These are phyloP conservation scores for Trematocara nigrifrons DNA, from an alignment of 2,113 vertebrate genomes.

Conservation along the genomic window DNA sequence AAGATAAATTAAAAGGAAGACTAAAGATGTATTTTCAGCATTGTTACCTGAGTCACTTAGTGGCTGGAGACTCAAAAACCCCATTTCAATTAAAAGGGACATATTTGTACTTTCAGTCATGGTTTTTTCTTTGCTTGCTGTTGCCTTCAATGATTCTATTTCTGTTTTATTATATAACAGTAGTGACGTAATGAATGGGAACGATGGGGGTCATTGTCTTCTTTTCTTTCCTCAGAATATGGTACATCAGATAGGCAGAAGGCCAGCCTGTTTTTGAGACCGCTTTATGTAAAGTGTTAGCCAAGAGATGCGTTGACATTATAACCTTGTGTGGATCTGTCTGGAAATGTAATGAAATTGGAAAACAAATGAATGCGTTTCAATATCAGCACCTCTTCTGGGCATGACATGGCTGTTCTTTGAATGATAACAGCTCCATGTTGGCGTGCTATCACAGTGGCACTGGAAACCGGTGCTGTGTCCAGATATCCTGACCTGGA, in stretches of 20 bases:
- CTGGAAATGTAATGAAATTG: background rate
- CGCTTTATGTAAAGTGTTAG: background rate
- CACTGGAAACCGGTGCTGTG: background rate
- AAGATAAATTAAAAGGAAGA: background rate
- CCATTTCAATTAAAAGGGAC: background rate
- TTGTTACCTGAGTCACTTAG: background rate
- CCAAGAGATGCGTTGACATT: background rate
- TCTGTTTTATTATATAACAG: background rate
- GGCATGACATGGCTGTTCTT: background rate
- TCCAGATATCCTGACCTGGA: background rate
- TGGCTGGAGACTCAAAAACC: background rate
- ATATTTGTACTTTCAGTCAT: background rate
- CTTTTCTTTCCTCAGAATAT: background rate
- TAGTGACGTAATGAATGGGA: background rate
- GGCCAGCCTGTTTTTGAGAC: background rate
- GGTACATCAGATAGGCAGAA: background rate
- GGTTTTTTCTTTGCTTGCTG: background rate
- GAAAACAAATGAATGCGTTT: background rate
- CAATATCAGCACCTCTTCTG: conserved; percentile 7
- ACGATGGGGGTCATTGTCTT: background rate
- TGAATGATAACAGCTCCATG: conserved; percentile 13
- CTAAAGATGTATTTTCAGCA: background rate
- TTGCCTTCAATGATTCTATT: background rate
- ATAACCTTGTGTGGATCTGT: background rate
- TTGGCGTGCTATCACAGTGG: background rate